Percentiles rank a stretch among this genome's conserved stretches.
phyloP scores from a whole-genome alignment of 2,797 vertebrate genomes.

The Myotis pilosus region DNA sequence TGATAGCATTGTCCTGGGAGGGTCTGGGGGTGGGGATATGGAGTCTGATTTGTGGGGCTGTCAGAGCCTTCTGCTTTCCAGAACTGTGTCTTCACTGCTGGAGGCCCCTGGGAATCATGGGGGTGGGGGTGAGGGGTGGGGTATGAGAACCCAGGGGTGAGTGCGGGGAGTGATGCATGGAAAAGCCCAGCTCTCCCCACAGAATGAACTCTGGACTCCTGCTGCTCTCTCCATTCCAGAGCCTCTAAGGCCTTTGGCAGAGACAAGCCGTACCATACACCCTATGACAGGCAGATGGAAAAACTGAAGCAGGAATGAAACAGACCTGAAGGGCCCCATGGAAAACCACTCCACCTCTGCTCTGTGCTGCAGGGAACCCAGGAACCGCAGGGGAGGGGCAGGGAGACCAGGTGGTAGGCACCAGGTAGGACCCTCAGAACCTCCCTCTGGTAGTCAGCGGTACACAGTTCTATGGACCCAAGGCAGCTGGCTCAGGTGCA shows the following conservation, averaged over 20 bases:
- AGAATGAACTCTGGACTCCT: not conserved
- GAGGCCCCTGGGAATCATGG: not conserved
- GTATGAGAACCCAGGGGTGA: slow-evolving; percentile 9
- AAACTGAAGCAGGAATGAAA: slow-evolving; percentile 19
- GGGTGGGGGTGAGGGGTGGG: not conserved
- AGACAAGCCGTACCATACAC: not conserved
- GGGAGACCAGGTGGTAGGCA: not conserved
- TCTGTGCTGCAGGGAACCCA: not conserved
- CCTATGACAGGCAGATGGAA: slow-evolving; percentile 37
- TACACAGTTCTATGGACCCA: not conserved
- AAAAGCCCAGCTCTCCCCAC: slow-evolving; percentile 32
- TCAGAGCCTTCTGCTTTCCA: slow-evolving; percentile 62
- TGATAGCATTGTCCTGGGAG: slow-evolving; percentile 33
- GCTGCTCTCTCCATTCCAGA: slow-evolving; percentile 3
- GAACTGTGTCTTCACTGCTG: slow-evolving; percentile 43
- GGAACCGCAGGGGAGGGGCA: not conserved
- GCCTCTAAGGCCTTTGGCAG: slow-evolving; percentile 51
- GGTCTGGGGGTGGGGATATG: not conserved
- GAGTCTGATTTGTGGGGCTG: slow-evolving; percentile 53
- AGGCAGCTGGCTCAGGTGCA: not conserved
- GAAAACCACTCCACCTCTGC: slow-evolving; percentile 20
- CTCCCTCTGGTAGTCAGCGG: not conserved
- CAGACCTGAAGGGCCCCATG: not conserved
- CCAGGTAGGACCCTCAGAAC: rapidly evolving
- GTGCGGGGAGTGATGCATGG: not conserved